phyloP scores from a whole-genome alignment of 2,113 vertebrate species.

The Carassius auratus region DNA sequence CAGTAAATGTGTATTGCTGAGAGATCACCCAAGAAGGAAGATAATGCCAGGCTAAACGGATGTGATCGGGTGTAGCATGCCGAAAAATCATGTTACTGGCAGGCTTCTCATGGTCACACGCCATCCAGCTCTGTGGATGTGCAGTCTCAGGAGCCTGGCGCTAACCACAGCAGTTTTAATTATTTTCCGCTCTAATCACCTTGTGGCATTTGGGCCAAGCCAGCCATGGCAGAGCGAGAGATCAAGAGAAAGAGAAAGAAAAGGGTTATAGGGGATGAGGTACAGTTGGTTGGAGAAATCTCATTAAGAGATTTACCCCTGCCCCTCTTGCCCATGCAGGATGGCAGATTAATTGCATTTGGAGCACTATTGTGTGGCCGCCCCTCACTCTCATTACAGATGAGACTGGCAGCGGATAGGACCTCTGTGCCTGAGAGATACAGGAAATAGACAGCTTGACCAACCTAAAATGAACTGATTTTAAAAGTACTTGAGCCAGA shows the following conservation, averaged over 20 bases:
- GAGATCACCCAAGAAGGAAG: not conserved
- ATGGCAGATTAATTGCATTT: constrained; percentile 90
- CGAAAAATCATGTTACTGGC: constrained; percentile 3
- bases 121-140: constrained; percentile 18
- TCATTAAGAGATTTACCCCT: constrained; percentile 95
- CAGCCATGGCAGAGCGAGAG: constrained; percentile 62
- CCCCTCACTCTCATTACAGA: constrained; percentile 52
- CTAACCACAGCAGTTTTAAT: constrained; percentile 54
- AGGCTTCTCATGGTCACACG: not conserved
- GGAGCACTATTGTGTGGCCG: constrained; percentile 87
- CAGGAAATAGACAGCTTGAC: not conserved
- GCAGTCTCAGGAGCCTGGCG: constrained; percentile 5
- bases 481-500: not conserved
- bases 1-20: not conserved
- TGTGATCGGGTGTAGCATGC: not conserved
- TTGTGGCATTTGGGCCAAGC: constrained; percentile 61
- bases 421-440: not conserved
- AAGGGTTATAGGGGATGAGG: constrained; percentile 68
- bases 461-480: constrained; percentile 3
- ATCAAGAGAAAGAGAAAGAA: constrained; percentile 66
- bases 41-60: not conserved
- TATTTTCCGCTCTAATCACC: constrained; percentile 73
- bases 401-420: not conserved
- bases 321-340: constrained; percentile 85
- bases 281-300: constrained; percentile 83